Evolutionary conservation across 2,888 invertebrate species (phyloP).

Genomic region (Drosophila multiciliata): DNA sequence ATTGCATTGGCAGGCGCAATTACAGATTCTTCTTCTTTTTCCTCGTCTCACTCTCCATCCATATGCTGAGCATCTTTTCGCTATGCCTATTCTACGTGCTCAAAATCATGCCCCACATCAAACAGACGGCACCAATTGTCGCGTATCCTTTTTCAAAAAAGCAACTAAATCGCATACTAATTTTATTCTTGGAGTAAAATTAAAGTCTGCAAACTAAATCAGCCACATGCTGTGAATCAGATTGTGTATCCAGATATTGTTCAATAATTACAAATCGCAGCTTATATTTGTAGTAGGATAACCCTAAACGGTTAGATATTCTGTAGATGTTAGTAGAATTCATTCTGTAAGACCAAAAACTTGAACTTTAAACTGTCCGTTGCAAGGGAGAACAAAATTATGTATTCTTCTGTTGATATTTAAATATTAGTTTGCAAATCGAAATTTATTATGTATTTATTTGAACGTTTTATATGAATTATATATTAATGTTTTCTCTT

Average conservation of each 20-base stretch:
- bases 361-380: background rate
- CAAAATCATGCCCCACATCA: constrained; percentile 92
- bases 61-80: constrained; percentile 98
- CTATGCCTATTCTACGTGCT: constrained; percentile 97
- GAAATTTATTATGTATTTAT: background rate
- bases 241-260: background rate
- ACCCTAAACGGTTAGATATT: background rate
- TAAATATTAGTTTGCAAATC: background rate
- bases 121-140: constrained; percentile 92
- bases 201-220: background rate
- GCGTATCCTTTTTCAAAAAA: constrained; percentile 91
- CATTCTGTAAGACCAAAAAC: background rate
- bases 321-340: background rate
- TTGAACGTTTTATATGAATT: background rate
- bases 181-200: background rate
- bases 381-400: background rate
- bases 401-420: background rate
- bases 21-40: constrained; percentile 99
- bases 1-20: constrained; percentile 98
- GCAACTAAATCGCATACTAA: background rate
- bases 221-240: no score
- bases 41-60: constrained; percentile 96
- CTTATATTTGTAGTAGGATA: background rate
- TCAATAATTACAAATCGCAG: background rate
- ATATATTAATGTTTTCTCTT: background rate